Conservation (phyloP, 2,888 invertebrate genomes). For the Ellobium chinense region DNA sequence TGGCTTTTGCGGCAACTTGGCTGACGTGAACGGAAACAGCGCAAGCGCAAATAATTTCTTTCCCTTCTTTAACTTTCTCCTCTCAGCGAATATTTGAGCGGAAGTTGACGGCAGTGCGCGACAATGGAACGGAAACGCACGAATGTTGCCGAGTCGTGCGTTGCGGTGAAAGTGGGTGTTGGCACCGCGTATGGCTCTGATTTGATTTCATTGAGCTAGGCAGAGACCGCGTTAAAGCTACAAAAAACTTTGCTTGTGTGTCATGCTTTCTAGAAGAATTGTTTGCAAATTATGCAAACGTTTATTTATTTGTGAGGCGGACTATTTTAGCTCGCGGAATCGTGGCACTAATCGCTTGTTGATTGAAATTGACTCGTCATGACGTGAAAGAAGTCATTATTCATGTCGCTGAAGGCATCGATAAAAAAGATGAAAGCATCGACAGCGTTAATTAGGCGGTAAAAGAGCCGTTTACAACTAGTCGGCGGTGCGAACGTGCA, state of each 20-base stretch:
- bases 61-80: not conserved
- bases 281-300: not conserved
- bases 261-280: not conserved
- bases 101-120: constrained; percentile 12
- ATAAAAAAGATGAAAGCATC: not conserved
- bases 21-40: not conserved
- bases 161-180: not conserved
- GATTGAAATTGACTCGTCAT: not conserved
- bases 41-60: constrained; percentile 9
- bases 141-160: constrained; percentile 16
- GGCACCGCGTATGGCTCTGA: not conserved
- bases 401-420: constrained; percentile 7
- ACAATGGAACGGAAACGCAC: constrained; percentile 25
- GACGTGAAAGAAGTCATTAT: constrained; percentile 15
- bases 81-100: no score
- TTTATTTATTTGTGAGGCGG: not conserved
- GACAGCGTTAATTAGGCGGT: not conserved
- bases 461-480: not conserved
- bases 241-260: not conserved
- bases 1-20: not conserved
- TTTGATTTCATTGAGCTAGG: not conserved
- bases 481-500: not conserved
- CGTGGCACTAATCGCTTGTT: constrained; percentile 15
- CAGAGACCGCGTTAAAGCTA: not conserved
- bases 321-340: not conserved